phyloP scores from a whole-genome alignment of 1,140 invertebrate species.

The Periplaneta americana region DNA sequence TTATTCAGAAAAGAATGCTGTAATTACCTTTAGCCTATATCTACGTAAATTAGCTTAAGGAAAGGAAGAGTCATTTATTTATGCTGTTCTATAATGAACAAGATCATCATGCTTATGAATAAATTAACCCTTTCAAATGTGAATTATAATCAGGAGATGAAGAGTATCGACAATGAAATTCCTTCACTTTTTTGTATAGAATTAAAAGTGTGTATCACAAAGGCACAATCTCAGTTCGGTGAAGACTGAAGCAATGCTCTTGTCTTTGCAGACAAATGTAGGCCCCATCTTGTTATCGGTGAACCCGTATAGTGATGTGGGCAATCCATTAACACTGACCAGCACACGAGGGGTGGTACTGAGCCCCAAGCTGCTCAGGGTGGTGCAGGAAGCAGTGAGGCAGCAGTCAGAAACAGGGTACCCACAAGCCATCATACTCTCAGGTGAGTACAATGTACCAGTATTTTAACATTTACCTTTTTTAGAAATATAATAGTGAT shows the following conservation, averaged over 20 bases:
- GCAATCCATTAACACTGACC: slow-evolving; percentile 80
- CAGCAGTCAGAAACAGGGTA: slow-evolving; percentile 92
- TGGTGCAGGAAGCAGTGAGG: slow-evolving; percentile 86
- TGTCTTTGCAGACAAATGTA: slow-evolving; percentile 75
- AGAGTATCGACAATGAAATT: too few relatives aligned
- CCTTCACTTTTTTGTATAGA: too few relatives aligned
- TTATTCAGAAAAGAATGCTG: too few relatives aligned
- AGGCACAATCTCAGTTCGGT: neutral
- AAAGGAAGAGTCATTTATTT: too few relatives aligned
- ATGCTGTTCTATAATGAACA: neutral
- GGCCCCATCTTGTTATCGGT: slow-evolving; percentile 85
- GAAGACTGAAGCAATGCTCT: neutral
- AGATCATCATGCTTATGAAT: neutral
- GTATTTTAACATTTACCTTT: neutral
- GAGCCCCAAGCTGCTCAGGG: slow-evolving; percentile 71
- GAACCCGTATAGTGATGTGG: slow-evolving; percentile 82
- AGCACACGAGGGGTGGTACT: slow-evolving; percentile 68
- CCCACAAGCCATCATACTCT: slow-evolving; percentile 90
- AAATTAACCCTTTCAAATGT: neutral
- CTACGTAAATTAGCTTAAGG: too few relatives aligned
- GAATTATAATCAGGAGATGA: too few relatives aligned
- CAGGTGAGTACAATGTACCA: slow-evolving; percentile 50
- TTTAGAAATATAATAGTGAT: too few relatives aligned
- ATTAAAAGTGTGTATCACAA: neutral
- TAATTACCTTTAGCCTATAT: too few relatives aligned